These are phyloP conservation scores for Cryptotermes secundus DNA, from an alignment of 1,140 invertebrate genomes.

Conservation along the genomic window DNA sequence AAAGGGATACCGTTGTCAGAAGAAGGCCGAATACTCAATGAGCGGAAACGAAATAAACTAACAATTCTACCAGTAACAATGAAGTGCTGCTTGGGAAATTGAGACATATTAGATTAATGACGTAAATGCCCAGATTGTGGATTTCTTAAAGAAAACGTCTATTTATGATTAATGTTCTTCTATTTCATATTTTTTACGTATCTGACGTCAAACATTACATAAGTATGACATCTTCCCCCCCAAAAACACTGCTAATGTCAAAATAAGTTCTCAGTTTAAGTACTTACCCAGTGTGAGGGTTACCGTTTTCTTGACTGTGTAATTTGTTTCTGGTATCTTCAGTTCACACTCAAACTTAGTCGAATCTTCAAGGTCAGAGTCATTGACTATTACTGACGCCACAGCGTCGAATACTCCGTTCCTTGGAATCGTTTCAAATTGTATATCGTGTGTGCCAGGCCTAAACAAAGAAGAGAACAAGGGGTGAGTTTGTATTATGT, in stretches of 20 bases:
- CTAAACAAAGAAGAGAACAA: not conserved
- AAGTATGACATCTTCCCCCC: too few species aligned
- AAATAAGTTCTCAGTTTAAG: not conserved
- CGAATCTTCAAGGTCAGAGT: not conserved
- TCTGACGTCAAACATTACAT: too few species aligned
- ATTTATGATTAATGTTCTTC: not conserved
- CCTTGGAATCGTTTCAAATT: not conserved
- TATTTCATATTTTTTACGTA: not conserved
- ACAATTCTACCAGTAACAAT: too few species aligned
- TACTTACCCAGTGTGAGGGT: not conserved
- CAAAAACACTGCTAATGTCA: too few species aligned
- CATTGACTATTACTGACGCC: constrained; percentile 13
- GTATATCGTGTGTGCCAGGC: not conserved
- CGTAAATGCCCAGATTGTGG: too few species aligned
- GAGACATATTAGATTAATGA: too few species aligned
- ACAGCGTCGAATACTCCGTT: not conserved
- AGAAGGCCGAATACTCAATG: too few species aligned
- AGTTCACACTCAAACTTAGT: constrained; percentile 14
- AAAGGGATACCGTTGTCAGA: too few species aligned
- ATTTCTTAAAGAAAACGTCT: not conserved
- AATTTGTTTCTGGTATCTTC: constrained; percentile 21
- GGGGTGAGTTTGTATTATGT: not conserved
- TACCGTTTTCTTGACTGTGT: constrained; percentile 12
- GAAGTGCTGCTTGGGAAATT: too few species aligned
- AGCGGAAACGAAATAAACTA: too few species aligned